Base-by-base conservation (phyloP, 2,797 vertebrate genomes). In the Agapornis canus region DNA sequence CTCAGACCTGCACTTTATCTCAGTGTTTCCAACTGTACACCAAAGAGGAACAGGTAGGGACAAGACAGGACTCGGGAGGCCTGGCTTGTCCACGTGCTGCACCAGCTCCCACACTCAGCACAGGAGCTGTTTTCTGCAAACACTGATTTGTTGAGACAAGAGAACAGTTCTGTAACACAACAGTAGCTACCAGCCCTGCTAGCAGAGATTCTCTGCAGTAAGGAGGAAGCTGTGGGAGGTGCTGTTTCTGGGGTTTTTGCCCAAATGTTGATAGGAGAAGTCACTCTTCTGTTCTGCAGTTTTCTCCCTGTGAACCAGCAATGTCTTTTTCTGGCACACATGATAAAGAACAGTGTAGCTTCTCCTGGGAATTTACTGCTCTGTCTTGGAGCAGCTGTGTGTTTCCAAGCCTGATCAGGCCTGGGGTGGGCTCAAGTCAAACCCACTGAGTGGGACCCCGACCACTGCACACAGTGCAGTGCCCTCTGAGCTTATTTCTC, bases 21-120 rank as follows among this genome's bases (percentile, higher is more conserved):
- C 99, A 99, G 98, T 99, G 99, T 97, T 99, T 99, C 96, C 99
- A 99, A 95, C 99, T 99, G 65, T 99, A 99, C 98, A 99, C 99
- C 96, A 99, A 99, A 98, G 99, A 99, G 98, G 99, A 99, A 77
- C 99, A 99, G 99, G 99, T 99, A 97, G 95, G 94, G 39, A 63
- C 25, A 37, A 23, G 31, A 5, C 22, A 27, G 29, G 35, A 23
- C 54, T 27, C 0, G 0, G 35, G 13, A 82, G 11, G 69, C 52
- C 61, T 72, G 78, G 29, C 39, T 75, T 37, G 18, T 47, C 61
- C 20, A 1, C 0, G 0, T 37, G 83, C 83, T 9, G 8, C 60
- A 18, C 40, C 39, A 65, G 1, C 43, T 90, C 40, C 31, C 19
- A 7, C 11, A 2, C 70, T 63, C 60, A 26, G 43, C 43, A 16